A percentile compares a stretch with the other conserved stretches of the same genome.
These are phyloP conservation scores for Mycetomoellerius zeteki DNA, from an alignment of 1,140 invertebrate genomes.

Conservation along the genomic window DNA sequence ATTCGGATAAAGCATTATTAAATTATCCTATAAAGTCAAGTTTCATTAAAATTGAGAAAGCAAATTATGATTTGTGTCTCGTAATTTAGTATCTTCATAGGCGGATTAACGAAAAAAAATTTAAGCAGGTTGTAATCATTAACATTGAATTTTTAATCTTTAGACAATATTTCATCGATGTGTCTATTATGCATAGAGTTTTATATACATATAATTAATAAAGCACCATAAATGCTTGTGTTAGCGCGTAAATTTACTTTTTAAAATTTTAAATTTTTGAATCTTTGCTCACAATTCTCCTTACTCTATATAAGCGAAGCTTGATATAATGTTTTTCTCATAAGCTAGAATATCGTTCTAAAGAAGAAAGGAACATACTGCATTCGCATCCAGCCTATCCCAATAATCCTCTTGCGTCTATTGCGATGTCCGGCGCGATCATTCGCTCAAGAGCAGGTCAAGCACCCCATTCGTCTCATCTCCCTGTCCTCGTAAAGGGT, in stretches of 20 bases:
- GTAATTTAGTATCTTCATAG: background rate
- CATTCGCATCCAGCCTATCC: background rate
- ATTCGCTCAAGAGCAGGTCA: conserved; percentile 23
- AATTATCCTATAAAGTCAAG: no score
- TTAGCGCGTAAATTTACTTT: background rate
- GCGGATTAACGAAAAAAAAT: background rate
- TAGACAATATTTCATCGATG: background rate
- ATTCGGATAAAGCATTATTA: no score
- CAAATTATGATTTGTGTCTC: no score
- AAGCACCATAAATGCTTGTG: background rate
- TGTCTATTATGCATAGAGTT: background rate
- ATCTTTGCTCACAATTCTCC: background rate
- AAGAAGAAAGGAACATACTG: background rate
- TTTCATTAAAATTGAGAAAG: background rate
- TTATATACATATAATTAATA: background rate
- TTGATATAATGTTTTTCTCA: background rate
- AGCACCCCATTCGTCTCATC: conserved; percentile 6
- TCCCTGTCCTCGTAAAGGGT: conserved; percentile 16
- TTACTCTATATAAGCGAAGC: no score
- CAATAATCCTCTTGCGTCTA: background rate
- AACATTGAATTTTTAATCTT: background rate
- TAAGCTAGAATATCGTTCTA: background rate
- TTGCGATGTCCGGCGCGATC: conserved; percentile 4
- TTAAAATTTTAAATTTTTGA: background rate
- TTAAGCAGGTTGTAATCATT: background rate